phyloP scores from a whole-genome alignment of 1,140 invertebrate genomes.

The Anoplolepis gracilipes region DNA sequence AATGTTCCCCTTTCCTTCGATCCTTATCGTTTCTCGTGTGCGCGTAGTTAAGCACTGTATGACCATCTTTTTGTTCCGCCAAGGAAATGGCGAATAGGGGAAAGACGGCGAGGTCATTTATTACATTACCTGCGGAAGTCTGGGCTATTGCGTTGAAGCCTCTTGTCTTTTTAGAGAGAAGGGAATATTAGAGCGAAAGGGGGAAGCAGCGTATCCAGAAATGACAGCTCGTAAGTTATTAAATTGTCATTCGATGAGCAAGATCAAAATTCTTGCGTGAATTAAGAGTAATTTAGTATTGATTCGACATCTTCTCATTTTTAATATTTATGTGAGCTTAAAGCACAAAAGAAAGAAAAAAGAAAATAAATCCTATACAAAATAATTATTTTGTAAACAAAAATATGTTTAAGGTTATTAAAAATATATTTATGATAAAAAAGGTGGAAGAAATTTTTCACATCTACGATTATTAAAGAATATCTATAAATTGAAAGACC shows the following conservation, averaged over 20 bases:
- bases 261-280: conserved; percentile 5
- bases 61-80: conserved; percentile 65
- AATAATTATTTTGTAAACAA: not conserved
- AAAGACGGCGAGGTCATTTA: conserved; percentile 69
- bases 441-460: not conserved
- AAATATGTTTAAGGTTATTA: not conserved
- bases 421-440: not conserved
- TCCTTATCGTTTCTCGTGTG: conserved; percentile 69
- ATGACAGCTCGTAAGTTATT: conserved; percentile 10
- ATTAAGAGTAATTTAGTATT: not conserved
- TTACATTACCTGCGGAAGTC: conserved; percentile 74
- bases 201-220: conserved; percentile 37
- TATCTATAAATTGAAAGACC: not conserved
- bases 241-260: not conserved
- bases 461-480: not conserved
- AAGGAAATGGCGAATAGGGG: conserved; percentile 67
- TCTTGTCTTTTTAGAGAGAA: conserved; percentile 58
- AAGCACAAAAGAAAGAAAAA: not conserved
- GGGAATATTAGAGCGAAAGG: conserved; percentile 38
- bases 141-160: conserved; percentile 70
- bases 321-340: not conserved
- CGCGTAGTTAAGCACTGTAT: conserved; percentile 74
- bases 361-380: not conserved
- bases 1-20: conserved; percentile 63
- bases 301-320: not conserved